Percentiles rank a stretch among this genome's conserved stretches.
Conservation (phyloP, 2,797 vertebrate genomes). For the Microchirus variegatus region DNA sequence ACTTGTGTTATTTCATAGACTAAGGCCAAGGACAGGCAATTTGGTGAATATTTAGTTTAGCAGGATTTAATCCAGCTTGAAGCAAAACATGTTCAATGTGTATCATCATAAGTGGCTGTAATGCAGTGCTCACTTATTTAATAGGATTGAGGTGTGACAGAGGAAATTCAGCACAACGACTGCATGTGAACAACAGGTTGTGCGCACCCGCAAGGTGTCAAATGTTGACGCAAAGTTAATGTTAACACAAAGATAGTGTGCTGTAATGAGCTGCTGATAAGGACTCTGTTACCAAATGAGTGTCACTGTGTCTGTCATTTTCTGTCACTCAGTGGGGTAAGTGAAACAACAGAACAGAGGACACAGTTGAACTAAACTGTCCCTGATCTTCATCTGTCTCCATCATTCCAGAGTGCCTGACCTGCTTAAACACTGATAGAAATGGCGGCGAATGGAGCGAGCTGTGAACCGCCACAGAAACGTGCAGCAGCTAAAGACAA, state of each 20-base stretch:
- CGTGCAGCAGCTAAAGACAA: slow-evolving; percentile 88
- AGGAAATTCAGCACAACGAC: no score
- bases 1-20: no score
- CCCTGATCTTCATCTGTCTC: not conserved
- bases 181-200: no score
- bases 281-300: not conserved
- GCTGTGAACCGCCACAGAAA: slow-evolving; percentile 89
- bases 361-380: not conserved
- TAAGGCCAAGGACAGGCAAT: no score
- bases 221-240: slow-evolving; percentile 3
- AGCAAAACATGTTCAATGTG: no score
- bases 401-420: slow-evolving; percentile 65
- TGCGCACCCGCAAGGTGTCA: no score
- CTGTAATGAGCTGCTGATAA: slow-evolving; percentile 7
- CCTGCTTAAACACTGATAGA: slow-evolving; percentile 77
- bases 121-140: no score
- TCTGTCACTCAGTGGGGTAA: not conserved
- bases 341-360: not conserved
- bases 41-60: no score
- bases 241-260: slow-evolving; percentile 6
- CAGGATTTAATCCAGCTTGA: no score
- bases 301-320: not conserved
- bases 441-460: slow-evolving; percentile 97
- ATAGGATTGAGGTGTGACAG: no score
- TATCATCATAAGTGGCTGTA: no score